phyloP scores from a whole-genome alignment of 2,797 vertebrate species.

The Hipposideros larvatus region DNA sequence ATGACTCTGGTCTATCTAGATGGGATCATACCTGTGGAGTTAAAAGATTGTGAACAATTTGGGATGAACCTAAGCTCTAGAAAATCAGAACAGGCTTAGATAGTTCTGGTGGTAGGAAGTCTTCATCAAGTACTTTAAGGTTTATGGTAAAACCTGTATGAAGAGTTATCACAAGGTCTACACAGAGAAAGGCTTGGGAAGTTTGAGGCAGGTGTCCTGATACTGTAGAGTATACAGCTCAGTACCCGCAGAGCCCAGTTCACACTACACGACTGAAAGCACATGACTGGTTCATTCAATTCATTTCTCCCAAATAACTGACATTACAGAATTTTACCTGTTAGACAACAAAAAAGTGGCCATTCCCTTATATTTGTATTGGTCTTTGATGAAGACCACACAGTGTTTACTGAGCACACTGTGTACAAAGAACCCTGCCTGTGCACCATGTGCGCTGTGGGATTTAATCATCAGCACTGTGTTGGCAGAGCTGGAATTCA shows the following conservation, averaged over 20 bases:
- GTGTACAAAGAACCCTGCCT: not conserved
- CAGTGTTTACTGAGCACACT: not conserved
- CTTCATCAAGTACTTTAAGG: too few species aligned
- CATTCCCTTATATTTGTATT: not conserved
- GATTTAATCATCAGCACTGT: not conserved
- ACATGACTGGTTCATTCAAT: not conserved
- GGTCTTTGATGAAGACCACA: not conserved
- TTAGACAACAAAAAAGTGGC: not conserved
- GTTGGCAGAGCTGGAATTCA: not conserved
- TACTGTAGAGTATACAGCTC: not conserved
- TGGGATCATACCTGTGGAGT: not conserved
- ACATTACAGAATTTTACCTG: not conserved
- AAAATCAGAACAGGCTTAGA: not conserved
- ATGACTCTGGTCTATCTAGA: not conserved
- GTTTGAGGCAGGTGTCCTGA: too few species aligned
- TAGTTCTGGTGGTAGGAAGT: not conserved
- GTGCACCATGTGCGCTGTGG: rapidly evolving
- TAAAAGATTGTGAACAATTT: not conserved
- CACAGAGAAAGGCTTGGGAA: too few species aligned
- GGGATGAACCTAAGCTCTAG: not conserved
- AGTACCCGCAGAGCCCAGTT: not conserved
- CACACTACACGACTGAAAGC: not conserved
- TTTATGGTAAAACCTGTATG: too few species aligned
- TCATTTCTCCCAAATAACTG: not conserved
- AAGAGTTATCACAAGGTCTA: too few species aligned